Evolutionary conservation across 2,797 vertebrate species (phyloP).

Genomic region (Vultur gryphus): DNA sequence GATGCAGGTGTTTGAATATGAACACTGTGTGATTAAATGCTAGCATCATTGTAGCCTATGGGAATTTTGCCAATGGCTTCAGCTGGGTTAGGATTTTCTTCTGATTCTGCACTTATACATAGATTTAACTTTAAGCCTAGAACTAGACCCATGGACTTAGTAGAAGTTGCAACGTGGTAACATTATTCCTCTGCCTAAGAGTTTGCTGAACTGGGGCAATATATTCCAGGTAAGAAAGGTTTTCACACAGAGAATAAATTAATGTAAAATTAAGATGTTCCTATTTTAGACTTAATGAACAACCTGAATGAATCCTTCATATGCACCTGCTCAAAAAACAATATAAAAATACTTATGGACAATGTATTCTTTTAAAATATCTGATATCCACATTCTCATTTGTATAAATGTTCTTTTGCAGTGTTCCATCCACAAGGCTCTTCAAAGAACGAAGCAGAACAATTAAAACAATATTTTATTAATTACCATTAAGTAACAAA

Average conservation of each 20-base stretch:
- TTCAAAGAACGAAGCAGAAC: background rate
- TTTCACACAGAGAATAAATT: background rate
- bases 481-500: background rate
- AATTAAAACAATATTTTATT: background rate
- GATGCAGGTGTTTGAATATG: background rate
- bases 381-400: background rate
- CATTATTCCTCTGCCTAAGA: background rate
- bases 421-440: background rate
- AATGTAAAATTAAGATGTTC: constrained; percentile 15
- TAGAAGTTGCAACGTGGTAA: background rate
- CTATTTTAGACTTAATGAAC: background rate
- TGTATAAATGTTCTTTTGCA: background rate
- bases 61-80: background rate
- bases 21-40: background rate
- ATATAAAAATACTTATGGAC: background rate
- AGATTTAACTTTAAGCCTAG: background rate
- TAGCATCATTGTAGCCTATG: background rate
- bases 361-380: background rate
- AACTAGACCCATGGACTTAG: background rate
- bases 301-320: background rate
- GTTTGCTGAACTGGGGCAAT: background rate
- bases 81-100: background rate
- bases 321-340: background rate
- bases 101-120: background rate
- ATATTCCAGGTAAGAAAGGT: background rate